phyloP scores from a whole-genome alignment of 2,888 invertebrate genomes.

The Thereva unica region DNA sequence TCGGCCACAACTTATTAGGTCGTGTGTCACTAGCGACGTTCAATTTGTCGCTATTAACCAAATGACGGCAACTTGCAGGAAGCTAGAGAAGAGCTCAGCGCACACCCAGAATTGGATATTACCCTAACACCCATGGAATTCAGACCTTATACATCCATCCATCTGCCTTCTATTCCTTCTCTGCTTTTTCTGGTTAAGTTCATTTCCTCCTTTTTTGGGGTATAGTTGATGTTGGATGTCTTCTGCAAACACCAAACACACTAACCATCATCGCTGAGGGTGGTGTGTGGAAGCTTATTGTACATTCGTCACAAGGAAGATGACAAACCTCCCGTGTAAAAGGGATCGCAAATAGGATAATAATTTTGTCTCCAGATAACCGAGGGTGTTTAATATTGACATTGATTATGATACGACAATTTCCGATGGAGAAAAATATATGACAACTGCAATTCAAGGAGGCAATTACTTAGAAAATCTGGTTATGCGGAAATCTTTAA shows the following conservation, averaged over 20 bases:
- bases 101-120: slow-evolving; percentile 16
- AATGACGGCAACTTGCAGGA: slow-evolving; percentile 42
- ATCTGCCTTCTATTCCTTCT: slow-evolving; percentile 11
- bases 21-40: slow-evolving; percentile 57
- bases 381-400: slow-evolving; percentile 41
- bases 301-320: slow-evolving; percentile 1
- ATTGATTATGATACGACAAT: slow-evolving; percentile 42
- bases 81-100: not conserved
- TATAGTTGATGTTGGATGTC: slow-evolving; percentile 10
- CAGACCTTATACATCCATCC: not conserved
- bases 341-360: slow-evolving; percentile 37
- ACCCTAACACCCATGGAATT: not conserved
- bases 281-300: not conserved
- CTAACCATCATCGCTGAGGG: not conserved
- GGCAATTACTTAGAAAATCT: slow-evolving; percentile 39
- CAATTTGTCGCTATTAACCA: slow-evolving; percentile 59
- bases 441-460: slow-evolving; percentile 16
- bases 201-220: slow-evolving; percentile 1
- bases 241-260: slow-evolving; percentile 16
- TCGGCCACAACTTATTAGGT: slow-evolving; percentile 48
- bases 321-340: not conserved
- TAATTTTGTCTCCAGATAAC: slow-evolving; percentile 36
- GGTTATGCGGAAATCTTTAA: slow-evolving; percentile 18
- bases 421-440: slow-evolving; percentile 33
- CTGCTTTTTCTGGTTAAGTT: not conserved